Percentiles rank a stretch among this genome's conserved stretches.
These are phyloP conservation scores for Netelia fuscicornis DNA, from an alignment of 2,888 invertebrate species.

Conservation along the genomic window DNA sequence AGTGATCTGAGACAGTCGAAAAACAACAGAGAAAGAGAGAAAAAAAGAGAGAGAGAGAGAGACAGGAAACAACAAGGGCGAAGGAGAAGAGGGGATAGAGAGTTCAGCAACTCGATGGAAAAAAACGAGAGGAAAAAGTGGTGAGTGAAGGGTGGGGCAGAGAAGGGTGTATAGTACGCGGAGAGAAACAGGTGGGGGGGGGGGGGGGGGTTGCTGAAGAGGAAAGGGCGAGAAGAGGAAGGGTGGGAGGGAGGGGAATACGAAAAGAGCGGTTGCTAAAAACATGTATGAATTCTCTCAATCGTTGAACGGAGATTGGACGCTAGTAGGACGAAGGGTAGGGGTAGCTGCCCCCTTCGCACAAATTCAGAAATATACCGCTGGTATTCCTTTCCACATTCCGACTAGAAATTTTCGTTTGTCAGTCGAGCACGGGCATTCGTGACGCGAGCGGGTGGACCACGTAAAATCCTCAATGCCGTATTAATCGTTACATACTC, in stretches of 20 bases:
- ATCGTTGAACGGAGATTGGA: conserved; percentile 65
- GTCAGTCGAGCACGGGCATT: conserved; percentile 73
- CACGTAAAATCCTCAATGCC: background rate
- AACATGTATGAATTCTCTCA: conserved; percentile 65
- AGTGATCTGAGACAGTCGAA: background rate
- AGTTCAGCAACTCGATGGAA: conserved; percentile 12
- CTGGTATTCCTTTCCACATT: conserved; percentile 67
- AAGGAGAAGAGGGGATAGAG: background rate
- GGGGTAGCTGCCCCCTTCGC: conserved; percentile 76
- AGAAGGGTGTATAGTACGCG: conserved; percentile 1
- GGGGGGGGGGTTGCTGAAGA: background rate
- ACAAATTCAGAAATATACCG: conserved; percentile 72
- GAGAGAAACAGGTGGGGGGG: background rate
- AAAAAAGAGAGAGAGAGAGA: no score
- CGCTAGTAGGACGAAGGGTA: conserved; percentile 63
- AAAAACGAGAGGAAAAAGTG: conserved; percentile 25
- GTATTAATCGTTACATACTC: conserved; percentile 26
- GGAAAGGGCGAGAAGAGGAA: background rate
- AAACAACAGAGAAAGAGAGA: background rate
- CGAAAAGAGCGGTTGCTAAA: conserved; percentile 53
- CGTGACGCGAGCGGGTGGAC: conserved; percentile 48
- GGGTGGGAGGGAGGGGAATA: background rate
- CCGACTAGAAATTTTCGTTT: conserved; percentile 66
- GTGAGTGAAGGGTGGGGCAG: conserved; percentile 18
- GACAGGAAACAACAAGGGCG: background rate